Percentiles rank a stretch among this genome's conserved stretches.
phyloP scores from a whole-genome alignment of 2,113 vertebrate genomes.

The Syngnathoides biaculeatus region DNA sequence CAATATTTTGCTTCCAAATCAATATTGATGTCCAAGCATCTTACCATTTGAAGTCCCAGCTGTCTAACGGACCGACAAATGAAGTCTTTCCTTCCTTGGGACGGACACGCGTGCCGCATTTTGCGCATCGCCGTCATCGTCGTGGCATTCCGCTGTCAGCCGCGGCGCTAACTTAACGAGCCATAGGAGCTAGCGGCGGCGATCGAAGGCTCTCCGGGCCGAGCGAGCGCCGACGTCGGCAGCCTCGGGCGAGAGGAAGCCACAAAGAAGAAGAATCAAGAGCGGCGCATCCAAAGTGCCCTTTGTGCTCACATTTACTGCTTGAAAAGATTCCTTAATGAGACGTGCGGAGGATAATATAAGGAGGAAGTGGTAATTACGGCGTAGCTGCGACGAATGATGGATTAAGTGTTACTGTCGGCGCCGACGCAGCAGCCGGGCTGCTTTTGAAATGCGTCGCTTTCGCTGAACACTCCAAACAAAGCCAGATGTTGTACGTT shows the following conservation, averaged over 20 bases:
- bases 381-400: conserved; percentile 41
- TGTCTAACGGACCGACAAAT: not conserved
- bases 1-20: too few relatives aligned
- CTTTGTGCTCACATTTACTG: conserved; percentile 52
- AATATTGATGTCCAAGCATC: too few relatives aligned
- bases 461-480: conserved; percentile 37
- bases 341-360: conserved; percentile 9
- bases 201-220: conserved; percentile 73
- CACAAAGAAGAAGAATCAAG: conserved; percentile 46
- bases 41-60: not conserved
- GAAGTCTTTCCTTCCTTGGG: not conserved
- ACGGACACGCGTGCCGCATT: not conserved
- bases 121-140: not conserved
- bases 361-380: conserved; percentile 40
- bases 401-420: conserved; percentile 26
- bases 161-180: conserved; percentile 73
- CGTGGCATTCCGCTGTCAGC: conserved; percentile 61
- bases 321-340: conserved; percentile 46
- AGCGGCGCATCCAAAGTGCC: conserved; percentile 57
- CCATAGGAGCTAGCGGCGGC: conserved; percentile 65
- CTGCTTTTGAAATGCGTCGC: conserved; percentile 61
- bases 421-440: conserved; percentile 40
- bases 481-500: conserved; percentile 33
- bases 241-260: conserved; percentile 47
- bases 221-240: conserved; percentile 72